A percentile compares a stretch with the other conserved stretches of the same genome.
Evolutionary conservation across 2,113 vertebrate species (phyloP).

Genomic region (Petrocephalus microphthalmus): DNA sequence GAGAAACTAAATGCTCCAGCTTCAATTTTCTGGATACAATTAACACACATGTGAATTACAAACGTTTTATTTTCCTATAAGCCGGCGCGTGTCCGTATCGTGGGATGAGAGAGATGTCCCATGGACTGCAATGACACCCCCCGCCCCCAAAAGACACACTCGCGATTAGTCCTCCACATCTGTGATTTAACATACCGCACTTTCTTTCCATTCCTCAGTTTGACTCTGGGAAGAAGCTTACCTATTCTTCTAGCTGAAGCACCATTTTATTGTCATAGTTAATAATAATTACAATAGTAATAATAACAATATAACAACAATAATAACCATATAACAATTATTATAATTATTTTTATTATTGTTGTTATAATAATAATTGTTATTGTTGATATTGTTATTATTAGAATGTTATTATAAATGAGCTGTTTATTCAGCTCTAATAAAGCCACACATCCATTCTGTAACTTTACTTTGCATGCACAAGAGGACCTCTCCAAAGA

Average conservation of each 20-base stretch:
- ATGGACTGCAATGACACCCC: neutral
- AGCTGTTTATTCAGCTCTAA: neutral
- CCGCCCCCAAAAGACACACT: neutral
- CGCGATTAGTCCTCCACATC: neutral
- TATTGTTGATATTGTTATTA: neutral
- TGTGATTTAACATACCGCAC: neutral
- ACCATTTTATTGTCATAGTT: neutral
- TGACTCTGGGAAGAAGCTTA: neutral
- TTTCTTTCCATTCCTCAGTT: neutral
- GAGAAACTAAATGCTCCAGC: no score
- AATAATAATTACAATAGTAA: no score
- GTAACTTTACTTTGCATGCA: neutral
- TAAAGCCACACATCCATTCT: neutral
- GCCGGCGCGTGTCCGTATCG: neutral
- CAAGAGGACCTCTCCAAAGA: neutral
- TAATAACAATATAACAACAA: no score
- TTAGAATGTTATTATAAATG: neutral
- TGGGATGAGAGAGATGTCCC: neutral
- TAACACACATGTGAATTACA: neutral
- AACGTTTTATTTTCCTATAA: neutral
- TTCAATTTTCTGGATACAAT: neutral
- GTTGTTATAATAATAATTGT: neutral
- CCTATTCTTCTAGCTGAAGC: neutral
- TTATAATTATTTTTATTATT: neutral
- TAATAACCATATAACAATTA: no score